Percentiles rank a stretch among this genome's conserved stretches.
phyloP scores from a whole-genome alignment of 2,113 vertebrate genomes.

The Uria aalge region DNA sequence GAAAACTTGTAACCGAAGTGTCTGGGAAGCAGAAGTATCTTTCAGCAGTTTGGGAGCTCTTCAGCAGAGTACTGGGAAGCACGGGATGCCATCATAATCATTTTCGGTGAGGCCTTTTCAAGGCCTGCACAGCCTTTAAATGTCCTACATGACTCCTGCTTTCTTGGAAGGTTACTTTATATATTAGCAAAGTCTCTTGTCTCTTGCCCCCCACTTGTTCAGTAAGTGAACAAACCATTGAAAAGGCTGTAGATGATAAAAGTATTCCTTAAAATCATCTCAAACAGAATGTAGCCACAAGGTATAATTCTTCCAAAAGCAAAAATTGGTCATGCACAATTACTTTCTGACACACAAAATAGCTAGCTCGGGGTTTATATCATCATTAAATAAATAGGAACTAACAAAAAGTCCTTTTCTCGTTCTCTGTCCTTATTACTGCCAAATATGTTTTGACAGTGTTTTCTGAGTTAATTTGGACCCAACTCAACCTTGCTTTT shows the following conservation, averaged over 20 bases:
- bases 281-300: slow-evolving; percentile 27
- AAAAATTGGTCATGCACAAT: not conserved
- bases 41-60: not conserved
- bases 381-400: slow-evolving; percentile 44
- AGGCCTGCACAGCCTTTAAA: not conserved
- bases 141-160: not conserved
- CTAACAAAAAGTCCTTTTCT: not conserved
- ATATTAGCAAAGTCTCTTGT: not conserved
- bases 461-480: not conserved
- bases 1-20: not conserved
- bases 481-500: not conserved
- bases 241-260: not conserved
- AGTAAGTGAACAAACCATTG: not conserved
- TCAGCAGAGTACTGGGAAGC: not conserved
- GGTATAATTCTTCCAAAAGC: slow-evolving; percentile 24
- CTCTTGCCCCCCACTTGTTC: not conserved
- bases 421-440: slow-evolving; percentile 5
- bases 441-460: not conserved
- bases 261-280: slow-evolving; percentile 6
- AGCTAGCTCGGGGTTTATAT: not conserved
- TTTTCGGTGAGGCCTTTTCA: not conserved
- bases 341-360: slow-evolving; percentile 13
- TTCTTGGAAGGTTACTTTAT: not conserved
- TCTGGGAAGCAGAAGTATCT: not conserved
- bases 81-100: not conserved